Base-by-base conservation (phyloP, 2,888 invertebrate genomes). In the Agriopis aurantiaria region DNA sequence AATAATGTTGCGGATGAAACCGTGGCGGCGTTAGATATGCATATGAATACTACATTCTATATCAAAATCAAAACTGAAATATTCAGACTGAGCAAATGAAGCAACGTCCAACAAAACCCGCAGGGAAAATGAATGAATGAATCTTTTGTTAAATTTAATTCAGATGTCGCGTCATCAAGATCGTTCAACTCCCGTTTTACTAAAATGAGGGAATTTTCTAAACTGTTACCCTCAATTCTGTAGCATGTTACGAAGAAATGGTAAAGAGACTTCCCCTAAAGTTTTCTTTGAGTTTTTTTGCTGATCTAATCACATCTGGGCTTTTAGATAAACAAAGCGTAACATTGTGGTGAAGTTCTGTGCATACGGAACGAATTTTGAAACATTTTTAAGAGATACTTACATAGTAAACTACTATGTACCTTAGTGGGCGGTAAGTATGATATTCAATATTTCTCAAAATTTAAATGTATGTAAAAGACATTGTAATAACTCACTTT, bases 221-320 rank as follows among this genome's bases (percentile, higher is more conserved):
- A 84, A 78, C 80, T 80, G 82, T 83, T 83, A 82, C 81, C 78
- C 78, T 77, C 80, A 78, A 85, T 82, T 81, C 80, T 77, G 80
- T 73, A 79, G 79, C 72, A 78, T 81, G 80, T 84, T 84, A 78
- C 72, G 71, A 71, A 79, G 74, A 77, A 71, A 77, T 67, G 73
- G 78, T 74, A 57, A 67, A 60, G 61, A 63, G 63, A 70, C 63
- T 71, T 51, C 49, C 62, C 62, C 66, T 49, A 49, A 74, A 73
- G 78, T 72, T 72, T 60, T 69, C 72, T 80, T 75, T 72, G 74
- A 75, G 75, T 75, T 75, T 61, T 69, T 64, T 76, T 69, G 66
- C 62, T 59, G 66, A 67, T 59, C 59, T 59, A 63, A 70, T 70
- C 59, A 63, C 53, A 12, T 66, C 53, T 67, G 52, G 46, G 68